A percentile compares a stretch with the other conserved stretches of the same genome.
These are phyloP conservation scores for Falco novaeseelandiae DNA, from an alignment of 2,797 vertebrate species.

Conservation along the genomic window DNA sequence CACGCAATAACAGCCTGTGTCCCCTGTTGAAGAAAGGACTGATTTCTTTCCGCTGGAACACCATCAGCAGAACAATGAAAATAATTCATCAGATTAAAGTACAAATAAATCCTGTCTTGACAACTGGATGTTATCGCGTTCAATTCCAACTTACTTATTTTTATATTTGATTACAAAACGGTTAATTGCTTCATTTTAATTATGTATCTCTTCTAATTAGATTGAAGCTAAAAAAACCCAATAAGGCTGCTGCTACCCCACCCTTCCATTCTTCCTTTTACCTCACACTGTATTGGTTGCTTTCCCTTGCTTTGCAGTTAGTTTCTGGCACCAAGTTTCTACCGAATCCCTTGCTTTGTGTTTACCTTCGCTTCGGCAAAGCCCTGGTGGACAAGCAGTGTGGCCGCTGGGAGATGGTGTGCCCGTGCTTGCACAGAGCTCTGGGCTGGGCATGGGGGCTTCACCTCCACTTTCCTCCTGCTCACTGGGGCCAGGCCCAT, in stretches of 20 bases:
- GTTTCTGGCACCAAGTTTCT: neutral
- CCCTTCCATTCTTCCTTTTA: constrained; percentile 1
- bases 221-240: constrained; percentile 9
- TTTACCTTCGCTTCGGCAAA: neutral
- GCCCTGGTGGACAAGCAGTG: neutral
- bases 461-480: neutral
- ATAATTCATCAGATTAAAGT: constrained; percentile 72
- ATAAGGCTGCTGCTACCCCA: constrained; percentile 28
- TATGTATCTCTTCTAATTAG: constrained; percentile 72
- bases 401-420: accelerated
- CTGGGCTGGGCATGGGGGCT: neutral
- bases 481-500: neutral
- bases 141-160: constrained; percentile 80
- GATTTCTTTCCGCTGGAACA: neutral
- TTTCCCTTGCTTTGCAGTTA: neutral
- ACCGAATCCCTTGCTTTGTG: neutral
- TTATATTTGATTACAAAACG: constrained; percentile 77
- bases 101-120: constrained; percentile 72
- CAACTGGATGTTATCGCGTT: constrained; percentile 72
- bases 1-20: neutral
- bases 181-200: constrained; percentile 76
- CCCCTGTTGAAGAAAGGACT: neutral
- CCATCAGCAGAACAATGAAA: constrained; percentile 64
- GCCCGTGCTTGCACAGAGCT: neutral
- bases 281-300: neutral